Conservation (phyloP, 2,113 vertebrate species). For the Anseranas semipalmata region DNA sequence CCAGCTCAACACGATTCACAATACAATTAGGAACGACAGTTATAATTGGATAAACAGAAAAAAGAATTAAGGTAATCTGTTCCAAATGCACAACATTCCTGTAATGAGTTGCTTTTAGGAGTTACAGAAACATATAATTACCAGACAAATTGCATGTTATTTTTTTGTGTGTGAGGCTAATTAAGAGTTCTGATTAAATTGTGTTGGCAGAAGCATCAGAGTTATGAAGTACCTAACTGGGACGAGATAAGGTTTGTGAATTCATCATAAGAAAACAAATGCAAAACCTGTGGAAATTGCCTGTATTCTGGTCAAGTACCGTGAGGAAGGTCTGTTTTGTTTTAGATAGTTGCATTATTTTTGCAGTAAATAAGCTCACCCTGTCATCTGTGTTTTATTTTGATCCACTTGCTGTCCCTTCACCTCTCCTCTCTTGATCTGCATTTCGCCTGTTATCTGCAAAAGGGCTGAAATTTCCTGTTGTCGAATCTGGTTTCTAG, state of each 20-base stretch:
- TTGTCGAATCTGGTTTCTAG: neutral
- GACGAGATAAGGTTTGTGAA: constrained; percentile 33
- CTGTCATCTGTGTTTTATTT: neutral
- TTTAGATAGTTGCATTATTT: neutral
- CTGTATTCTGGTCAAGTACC: neutral
- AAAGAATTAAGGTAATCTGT: constrained; percentile 78
- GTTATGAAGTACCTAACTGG: constrained; percentile 65
- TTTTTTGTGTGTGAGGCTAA: constrained; percentile 70
- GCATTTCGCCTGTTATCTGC: neutral
- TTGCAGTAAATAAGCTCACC: neutral
- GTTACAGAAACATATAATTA: constrained; percentile 77
- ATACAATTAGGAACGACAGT: constrained; percentile 41
- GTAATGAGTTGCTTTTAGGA: constrained; percentile 74
- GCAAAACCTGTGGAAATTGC: neutral
- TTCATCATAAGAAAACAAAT: constrained; percentile 18
- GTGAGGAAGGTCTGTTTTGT: neutral
- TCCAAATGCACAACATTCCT: constrained; percentile 58
- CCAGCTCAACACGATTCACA: constrained; percentile 29
- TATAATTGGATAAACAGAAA: constrained; percentile 75
- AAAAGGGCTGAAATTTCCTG: neutral
- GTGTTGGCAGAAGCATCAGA: constrained; percentile 63
- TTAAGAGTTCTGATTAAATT: constrained; percentile 73
- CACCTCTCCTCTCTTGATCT: neutral
- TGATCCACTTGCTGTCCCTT: neutral
- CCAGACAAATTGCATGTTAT: constrained; percentile 72